Evolutionary conservation across 2,797 vertebrate species (phyloP), one percentile per base, ranked within the genome.

Genomic region (Limosa lapponica): DNA sequence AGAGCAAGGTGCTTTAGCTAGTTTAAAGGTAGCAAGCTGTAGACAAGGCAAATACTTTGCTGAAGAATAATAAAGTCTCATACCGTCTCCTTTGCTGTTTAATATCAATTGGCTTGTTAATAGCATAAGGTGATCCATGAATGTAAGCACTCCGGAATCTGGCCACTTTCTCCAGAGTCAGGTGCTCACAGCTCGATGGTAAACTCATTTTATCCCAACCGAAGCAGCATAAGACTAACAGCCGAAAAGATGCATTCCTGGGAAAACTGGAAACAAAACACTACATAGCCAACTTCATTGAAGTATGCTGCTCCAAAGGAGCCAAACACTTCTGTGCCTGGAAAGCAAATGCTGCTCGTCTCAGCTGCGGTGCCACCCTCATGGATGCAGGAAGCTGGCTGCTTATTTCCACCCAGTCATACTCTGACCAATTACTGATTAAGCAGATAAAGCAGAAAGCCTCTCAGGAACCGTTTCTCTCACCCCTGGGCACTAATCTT

Each of bases 41-140:
- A 89, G 46, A 90, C 43, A 93, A 79, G 30, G 52, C 49, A 93
- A 85, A 82, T 23, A 34, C 37, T 93, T 93, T 97, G 57, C 55
- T 90, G 87, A 96, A 94, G 90, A 82, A 71, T 67, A 95, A 81
- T 89, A 75, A 95, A 97, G 36, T 93, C 78, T 95, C 98, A 98
- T 99, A 99, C 99, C 98, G 94, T 99, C 98, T 99, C 96, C 98
- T 99, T 96, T 98, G 98, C 66, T 99, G 98, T 96, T 99, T 99
- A 98, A 99, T 99, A 98, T 99, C 99, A 98, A 99, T 99, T 90
- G 99, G 99, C 97, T 99, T 99, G 99, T 99, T 99, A 94, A 98
- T 99, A 95, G 99, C 99, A 96, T 98, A 99, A 65, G 99, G 99
- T 0, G 98, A 99, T 98, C 99, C 98, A 1, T 98, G 99, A 97